A percentile compares a stretch with the other conserved stretches of the same genome.
Conservation (phyloP, 35 echinoderm and acorn worm species). For the Apostichopus japonicus region DNA sequence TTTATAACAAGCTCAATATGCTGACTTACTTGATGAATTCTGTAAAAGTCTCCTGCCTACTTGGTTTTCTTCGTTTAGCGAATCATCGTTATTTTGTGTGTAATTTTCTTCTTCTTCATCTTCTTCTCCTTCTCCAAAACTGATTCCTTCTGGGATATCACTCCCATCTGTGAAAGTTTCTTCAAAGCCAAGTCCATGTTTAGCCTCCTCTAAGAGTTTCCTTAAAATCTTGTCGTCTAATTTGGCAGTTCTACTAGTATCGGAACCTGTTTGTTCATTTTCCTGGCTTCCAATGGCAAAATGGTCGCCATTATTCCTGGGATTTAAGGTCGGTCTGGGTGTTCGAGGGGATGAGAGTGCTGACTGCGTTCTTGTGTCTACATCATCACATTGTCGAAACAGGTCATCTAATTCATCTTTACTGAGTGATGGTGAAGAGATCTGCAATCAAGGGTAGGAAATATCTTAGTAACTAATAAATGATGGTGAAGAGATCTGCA, state of each 20-base stretch:
- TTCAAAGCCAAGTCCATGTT: conserved; percentile 37
- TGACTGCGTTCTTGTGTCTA: conserved; percentile 70
- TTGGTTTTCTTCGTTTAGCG: neutral
- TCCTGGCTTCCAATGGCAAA: neutral
- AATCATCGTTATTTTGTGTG: neutral
- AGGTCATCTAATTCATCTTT: conserved; percentile 66
- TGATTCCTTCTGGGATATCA: neutral
- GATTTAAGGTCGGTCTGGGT: neutral
- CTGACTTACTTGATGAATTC: conserved; percentile 27
- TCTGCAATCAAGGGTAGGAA: neutral
- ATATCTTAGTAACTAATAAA: too few species aligned
- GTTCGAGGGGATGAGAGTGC: conserved; percentile 67
- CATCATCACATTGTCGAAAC: conserved; percentile 75
- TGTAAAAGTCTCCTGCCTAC: neutral
- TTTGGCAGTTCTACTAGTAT: conserved; percentile 39
- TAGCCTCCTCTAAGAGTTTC: conserved; percentile 79
- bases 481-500: too few species aligned
- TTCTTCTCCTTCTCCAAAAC: neutral
- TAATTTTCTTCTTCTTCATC: neutral
- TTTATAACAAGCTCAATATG: neutral
- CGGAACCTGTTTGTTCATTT: neutral
- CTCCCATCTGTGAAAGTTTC: neutral
- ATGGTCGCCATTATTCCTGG: neutral
- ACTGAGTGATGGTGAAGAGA: conserved; percentile 69
- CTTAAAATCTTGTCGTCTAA: conserved; percentile 68